A percentile compares a stretch with the other conserved stretches of the same genome.
phyloP scores from a whole-genome alignment of 1,140 invertebrate genomes.

The Dendrolimus kikuchii region DNA sequence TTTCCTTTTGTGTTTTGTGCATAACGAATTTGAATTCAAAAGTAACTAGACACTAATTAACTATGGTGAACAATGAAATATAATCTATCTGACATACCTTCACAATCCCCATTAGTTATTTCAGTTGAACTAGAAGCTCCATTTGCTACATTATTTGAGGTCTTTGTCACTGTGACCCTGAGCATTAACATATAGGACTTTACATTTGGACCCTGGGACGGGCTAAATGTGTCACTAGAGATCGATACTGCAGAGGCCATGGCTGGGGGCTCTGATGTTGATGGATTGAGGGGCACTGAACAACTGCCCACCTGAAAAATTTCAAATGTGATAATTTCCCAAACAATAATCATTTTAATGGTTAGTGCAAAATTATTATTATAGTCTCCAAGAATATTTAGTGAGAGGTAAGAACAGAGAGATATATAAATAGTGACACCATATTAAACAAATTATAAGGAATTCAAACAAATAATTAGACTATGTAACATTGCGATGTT shows the following conservation, averaged over 20 bases:
- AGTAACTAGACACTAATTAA: too few relatives aligned
- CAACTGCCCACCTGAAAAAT: constrained; percentile 77
- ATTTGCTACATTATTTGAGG: constrained; percentile 27
- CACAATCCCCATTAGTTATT: constrained; percentile 66
- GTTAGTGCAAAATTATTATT: too few relatives aligned
- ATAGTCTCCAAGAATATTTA: too few relatives aligned
- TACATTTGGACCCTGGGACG: constrained; percentile 86
- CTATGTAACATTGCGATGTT: too few relatives aligned
- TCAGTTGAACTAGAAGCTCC: constrained; percentile 64
- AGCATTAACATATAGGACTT: constrained; percentile 92
- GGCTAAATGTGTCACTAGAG: constrained; percentile 87
- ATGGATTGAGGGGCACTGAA: constrained; percentile 87
- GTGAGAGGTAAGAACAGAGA: too few relatives aligned
- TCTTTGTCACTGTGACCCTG: constrained; percentile 75
- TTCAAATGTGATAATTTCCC: neutral
- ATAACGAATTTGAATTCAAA: too few relatives aligned
- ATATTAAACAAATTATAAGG: too few relatives aligned
- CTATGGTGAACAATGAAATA: too few relatives aligned
- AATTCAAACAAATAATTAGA: too few relatives aligned
- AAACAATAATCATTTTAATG: too few relatives aligned
- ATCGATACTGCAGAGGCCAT: constrained; percentile 87
- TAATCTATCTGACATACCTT: constrained; percentile 36
- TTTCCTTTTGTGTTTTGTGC: too few relatives aligned
- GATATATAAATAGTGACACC: too few relatives aligned
- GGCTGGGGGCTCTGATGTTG: constrained; percentile 77